A percentile compares a stretch with the other conserved stretches of the same genome.
Conservation (phyloP, 2,888 invertebrate species). For the Phengaris alcon region DNA sequence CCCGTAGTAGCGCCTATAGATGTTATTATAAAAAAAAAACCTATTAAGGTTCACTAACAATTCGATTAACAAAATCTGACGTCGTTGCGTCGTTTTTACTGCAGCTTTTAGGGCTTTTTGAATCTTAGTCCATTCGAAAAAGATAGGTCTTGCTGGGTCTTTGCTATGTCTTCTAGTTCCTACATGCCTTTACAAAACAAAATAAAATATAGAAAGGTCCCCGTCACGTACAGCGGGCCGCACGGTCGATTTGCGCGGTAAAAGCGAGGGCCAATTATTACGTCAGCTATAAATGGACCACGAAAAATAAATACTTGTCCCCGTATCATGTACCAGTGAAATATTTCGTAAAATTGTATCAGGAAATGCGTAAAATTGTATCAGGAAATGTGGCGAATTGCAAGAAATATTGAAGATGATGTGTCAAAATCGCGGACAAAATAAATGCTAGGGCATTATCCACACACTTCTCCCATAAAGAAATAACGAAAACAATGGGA, state of each 20-base stretch:
- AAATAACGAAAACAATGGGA: no score
- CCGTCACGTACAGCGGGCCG: slow-evolving; percentile 30
- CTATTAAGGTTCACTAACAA: no score
- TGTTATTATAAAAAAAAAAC: no score
- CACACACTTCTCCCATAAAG: no score
- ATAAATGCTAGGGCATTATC: no score
- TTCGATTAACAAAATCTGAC: no score
- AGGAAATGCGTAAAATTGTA: slow-evolving; percentile 1
- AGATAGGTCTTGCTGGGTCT: no score
- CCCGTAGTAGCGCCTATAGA: no score
- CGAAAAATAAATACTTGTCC: slow-evolving; percentile 29
- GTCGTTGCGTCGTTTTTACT: no score
- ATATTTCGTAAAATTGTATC: not conserved
- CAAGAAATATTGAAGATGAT: not conserved
- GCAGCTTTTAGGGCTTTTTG: no score
- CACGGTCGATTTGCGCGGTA: slow-evolving; percentile 31
- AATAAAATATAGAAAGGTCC: slow-evolving; percentile 28
- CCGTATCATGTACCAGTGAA: slow-evolving; percentile 26
- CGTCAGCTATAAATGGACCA: slow-evolving; percentile 31
- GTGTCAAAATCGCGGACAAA: not conserved
- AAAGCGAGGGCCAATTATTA: slow-evolving; percentile 31
- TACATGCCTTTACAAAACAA: slow-evolving; percentile 18
- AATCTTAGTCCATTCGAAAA: no score
- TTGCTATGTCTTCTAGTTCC: not conserved
- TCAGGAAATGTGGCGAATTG: slow-evolving; percentile 14